Percentiles rank a stretch among this genome's conserved stretches.
Evolutionary conservation across 2,113 vertebrate species (phyloP).

Genomic region (Clarias macrocephalus): DNA sequence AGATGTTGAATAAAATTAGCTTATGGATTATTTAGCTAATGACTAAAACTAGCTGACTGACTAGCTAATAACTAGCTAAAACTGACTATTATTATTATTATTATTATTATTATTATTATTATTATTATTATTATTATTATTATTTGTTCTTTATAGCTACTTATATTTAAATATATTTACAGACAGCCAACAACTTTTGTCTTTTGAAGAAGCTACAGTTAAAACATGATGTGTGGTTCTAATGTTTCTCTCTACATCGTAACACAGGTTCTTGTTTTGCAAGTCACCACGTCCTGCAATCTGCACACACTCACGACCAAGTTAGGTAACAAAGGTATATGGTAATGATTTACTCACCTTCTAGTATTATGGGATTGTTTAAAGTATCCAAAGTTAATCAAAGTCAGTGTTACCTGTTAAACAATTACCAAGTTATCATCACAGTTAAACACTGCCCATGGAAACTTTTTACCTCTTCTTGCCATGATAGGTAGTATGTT

Average conservation of each 20-base stretch:
- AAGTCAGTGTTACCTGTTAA: not conserved
- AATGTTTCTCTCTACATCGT: not conserved
- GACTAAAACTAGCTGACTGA: too few relatives aligned
- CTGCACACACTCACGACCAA: not conserved
- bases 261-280: not conserved
- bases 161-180: not conserved
- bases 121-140: too few relatives aligned
- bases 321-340: not conserved
- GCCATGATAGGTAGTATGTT: slow-evolving; percentile 51
- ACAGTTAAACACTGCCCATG: too few relatives aligned
- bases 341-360: not conserved
- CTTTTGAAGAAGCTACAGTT: not conserved
- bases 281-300: not conserved
- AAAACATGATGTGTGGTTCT: not conserved
- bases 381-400: not conserved
- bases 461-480: not conserved
- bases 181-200: not conserved
- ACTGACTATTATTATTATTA: too few relatives aligned
- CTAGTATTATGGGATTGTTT: not conserved
- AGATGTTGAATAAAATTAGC: too few relatives aligned
- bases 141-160: not conserved
- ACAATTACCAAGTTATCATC: too few relatives aligned
- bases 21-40: too few relatives aligned
- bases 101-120: too few relatives aligned
- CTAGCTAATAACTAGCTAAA: too few relatives aligned